Evolutionary conservation across 2,888 invertebrate species (phyloP).

Genomic region (Drosophila neonasuta): DNA sequence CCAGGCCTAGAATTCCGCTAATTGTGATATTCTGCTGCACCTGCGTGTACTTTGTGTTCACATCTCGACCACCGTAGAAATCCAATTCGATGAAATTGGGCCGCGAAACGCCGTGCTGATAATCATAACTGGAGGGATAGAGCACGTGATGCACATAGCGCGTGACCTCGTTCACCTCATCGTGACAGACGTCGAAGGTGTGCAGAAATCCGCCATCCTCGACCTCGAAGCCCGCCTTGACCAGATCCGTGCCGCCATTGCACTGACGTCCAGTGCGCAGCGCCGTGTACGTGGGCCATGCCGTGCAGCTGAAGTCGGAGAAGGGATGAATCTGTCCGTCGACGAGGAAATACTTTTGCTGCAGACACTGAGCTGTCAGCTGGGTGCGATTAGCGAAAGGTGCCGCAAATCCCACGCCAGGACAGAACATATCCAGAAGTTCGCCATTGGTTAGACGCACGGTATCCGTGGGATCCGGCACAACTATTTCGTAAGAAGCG

Average conservation of each 20-base stretch:
- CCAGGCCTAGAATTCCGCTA: constrained; percentile 76
- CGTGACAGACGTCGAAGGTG: constrained; percentile 81
- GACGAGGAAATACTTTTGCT: constrained; percentile 70
- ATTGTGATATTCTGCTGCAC: constrained; percentile 80
- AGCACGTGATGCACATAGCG: constrained; percentile 81
- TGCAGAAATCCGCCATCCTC: constrained; percentile 77
- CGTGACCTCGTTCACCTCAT: constrained; percentile 79
- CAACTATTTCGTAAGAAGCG: constrained; percentile 71
- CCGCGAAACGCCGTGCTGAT: constrained; percentile 81
- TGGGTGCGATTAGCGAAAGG: constrained; percentile 60
- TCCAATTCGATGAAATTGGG: constrained; percentile 77
- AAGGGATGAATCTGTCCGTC: constrained; percentile 74
- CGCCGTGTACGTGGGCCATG: constrained; percentile 72
- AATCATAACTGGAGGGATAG: constrained; percentile 81
- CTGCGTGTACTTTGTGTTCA: constrained; percentile 78
- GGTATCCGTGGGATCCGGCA: constrained; percentile 72
- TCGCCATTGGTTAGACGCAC: constrained; percentile 72
- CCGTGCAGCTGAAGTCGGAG: constrained; percentile 75
- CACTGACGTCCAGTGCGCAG: constrained; percentile 75
- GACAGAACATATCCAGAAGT: constrained; percentile 78
- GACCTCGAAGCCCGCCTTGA: constrained; percentile 81
- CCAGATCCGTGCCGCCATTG: constrained; percentile 72
- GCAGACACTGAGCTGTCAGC: constrained; percentile 75
- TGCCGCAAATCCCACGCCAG: constrained; percentile 62
- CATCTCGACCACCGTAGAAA: constrained; percentile 77